phyloP scores from a whole-genome alignment of 2,113 vertebrate genomes.

The Miniopterus natalensis region DNA sequence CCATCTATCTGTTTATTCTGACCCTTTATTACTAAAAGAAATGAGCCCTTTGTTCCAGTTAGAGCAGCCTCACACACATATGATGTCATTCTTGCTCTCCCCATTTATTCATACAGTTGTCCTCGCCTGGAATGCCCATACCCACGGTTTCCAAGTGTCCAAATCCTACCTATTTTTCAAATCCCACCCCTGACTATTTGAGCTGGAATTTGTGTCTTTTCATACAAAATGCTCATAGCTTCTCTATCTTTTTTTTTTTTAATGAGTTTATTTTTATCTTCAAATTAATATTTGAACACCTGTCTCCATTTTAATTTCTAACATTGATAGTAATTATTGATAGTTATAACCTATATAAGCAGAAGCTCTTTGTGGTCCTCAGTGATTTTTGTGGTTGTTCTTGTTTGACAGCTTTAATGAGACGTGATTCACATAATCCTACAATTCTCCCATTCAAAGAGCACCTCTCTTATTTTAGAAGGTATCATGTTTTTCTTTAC shows the following conservation, averaged over 20 bases:
- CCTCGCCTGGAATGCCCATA: neutral
- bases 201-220: neutral
- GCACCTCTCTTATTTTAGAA: neutral
- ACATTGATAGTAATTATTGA: neutral
- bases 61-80: neutral
- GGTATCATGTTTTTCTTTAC: neutral
- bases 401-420: neutral
- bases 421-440: neutral
- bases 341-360: neutral
- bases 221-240: neutral
- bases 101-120: neutral
- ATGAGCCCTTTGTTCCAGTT: neutral
- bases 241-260: neutral
- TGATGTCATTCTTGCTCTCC: neutral
- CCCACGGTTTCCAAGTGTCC: neutral
- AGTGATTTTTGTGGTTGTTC: neutral
- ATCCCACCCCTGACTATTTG: neutral
- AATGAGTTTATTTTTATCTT: conserved; percentile 31
- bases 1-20: neutral
- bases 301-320: neutral
- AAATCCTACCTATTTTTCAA: neutral
- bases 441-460: neutral
- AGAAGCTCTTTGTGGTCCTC: neutral
- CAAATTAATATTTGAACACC: neutral
- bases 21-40: neutral